Base-by-base conservation (phyloP, 2,888 invertebrate genomes). In the Drosophila setosimentum region DNA sequence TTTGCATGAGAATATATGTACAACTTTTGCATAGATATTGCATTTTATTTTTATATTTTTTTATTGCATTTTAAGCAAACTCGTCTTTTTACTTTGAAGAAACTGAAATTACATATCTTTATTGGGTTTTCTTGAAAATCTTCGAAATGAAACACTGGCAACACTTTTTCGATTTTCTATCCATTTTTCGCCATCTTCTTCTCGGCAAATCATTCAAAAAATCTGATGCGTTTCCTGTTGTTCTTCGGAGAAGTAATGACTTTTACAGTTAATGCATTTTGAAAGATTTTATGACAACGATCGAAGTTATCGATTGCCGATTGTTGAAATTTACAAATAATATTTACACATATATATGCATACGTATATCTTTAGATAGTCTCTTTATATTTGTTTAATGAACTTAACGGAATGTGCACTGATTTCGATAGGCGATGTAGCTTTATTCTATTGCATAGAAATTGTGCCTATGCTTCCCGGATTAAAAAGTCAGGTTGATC, bases 1-100 rank as follows among this genome's bases (percentile, higher is more conserved):
- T 21, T 42, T 42, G 29, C 50, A 32, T 55, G 33, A 32, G 27
- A 55, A 21, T 59, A 27, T 57, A 42, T 45, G 30, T 33, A 27
- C n/a, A 55, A 37, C 27, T 16, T 16, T 16, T 53, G 4, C 32
- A 21, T 53, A 21, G 13, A 32, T 32, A 53, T 21, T 32, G 13
- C 21, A 21, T 33, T 24, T 45, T 45, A 45, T 45, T 45, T 21
- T 7, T 24, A 24, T 45, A 45, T 45, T 45, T 18, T 21, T 24
- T 24, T 45, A 21, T 45, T 45, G 45, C 7, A 45, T 24, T 45
- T 45, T 45, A 16, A 24, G 16, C 45, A 24, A 24, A 24, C 24
- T 45, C 24, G 45, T 24, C 16, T 24, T 24, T 45, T 45, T 24
- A 16, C 45, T 45, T 21, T 24, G 16, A 24, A 45, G 24, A 24